These are phyloP conservation scores for Loriculus beryllinus DNA, from an alignment of 2,797 vertebrate species.

Conservation along the genomic window DNA sequence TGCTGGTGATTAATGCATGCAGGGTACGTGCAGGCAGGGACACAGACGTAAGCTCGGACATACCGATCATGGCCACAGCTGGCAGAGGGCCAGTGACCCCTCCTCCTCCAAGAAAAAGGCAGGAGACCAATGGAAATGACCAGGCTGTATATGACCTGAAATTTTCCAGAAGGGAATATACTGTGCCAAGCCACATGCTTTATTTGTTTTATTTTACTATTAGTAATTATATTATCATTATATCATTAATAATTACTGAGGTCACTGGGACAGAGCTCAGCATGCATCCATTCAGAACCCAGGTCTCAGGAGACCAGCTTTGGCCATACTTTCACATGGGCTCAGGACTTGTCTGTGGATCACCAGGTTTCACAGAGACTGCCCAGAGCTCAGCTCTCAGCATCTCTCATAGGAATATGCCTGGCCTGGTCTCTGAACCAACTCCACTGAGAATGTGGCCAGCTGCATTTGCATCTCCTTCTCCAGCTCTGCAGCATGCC, in stretches of 20 bases:
- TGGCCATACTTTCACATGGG: not conserved
- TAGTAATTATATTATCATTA: not conserved
- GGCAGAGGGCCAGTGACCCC: not conserved
- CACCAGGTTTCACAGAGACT: not conserved
- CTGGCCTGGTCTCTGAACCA: not conserved
- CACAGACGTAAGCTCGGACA: not conserved
- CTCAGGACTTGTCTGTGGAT: not conserved
- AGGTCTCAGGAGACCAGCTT: not conserved
- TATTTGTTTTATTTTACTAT: not conserved
- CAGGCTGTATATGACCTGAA: not conserved
- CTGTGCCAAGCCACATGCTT: not conserved
- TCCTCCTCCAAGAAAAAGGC: not conserved
- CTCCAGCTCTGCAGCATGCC: not conserved
- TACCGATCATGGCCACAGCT: not conserved
- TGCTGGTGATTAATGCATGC: fast-evolving
- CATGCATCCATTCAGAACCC: not conserved
- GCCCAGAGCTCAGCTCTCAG: not conserved
- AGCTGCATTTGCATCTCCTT: not conserved
- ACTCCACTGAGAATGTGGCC: not conserved
- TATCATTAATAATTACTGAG: not conserved
- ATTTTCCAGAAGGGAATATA: not conserved
- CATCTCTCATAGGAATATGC: not conserved
- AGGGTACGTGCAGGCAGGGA: not conserved
- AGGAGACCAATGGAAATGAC: not conserved
- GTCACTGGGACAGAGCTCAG: not conserved